Evolutionary conservation across 1,140 invertebrate genomes (phyloP).

Genomic region (Bombus cullumanus): DNA sequence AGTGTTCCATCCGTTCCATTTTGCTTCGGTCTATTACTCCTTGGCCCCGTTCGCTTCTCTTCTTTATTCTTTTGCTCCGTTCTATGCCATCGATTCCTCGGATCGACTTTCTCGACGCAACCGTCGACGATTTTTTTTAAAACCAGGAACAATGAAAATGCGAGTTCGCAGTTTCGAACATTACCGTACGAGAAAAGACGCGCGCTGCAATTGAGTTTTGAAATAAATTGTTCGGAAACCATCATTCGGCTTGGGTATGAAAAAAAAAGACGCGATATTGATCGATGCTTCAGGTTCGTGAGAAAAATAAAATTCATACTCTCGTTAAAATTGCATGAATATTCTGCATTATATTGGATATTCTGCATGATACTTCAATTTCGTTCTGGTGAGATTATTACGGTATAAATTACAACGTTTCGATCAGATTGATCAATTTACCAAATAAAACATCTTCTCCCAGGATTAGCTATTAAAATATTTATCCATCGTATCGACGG

Average conservation of each 20-base stretch:
- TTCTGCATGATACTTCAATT: not conserved
- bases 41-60: not conserved
- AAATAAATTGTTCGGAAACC: not conserved
- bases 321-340: conserved; percentile 25
- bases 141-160: not conserved
- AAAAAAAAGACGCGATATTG: not conserved
- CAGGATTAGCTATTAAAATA: not conserved
- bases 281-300: not conserved
- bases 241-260: not conserved
- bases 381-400: not conserved
- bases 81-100: not conserved
- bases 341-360: not conserved
- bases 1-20: not conserved
- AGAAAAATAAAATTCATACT: not conserved
- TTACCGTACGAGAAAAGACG: not conserved
- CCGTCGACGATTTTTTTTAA: not conserved
- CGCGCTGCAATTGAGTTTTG: not conserved
- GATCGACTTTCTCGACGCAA: not conserved
- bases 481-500: not conserved
- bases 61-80: too few relatives aligned
- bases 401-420: not conserved
- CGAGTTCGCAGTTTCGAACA: not conserved
- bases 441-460: too few relatives aligned
- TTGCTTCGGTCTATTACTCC: not conserved
- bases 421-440: not conserved